These are phyloP conservation scores for Siderastrea siderea DNA, from an alignment of 92 coral and sea anemone species.

Conservation along the genomic window DNA sequence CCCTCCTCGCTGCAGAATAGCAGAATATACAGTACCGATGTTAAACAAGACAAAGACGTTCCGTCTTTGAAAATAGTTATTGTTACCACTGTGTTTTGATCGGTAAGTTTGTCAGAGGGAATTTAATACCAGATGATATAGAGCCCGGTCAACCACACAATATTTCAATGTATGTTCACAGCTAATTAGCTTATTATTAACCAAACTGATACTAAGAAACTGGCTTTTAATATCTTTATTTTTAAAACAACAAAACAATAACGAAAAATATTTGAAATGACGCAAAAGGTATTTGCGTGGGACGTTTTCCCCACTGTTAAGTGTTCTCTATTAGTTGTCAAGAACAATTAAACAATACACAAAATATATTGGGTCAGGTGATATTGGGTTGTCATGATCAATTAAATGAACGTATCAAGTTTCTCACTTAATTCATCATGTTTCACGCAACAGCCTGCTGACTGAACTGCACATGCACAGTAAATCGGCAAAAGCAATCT, in stretches of 20 bases:
- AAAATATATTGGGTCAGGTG: too few species aligned
- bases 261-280: neutral
- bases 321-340: neutral
- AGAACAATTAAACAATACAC: neutral
- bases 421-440: too few species aligned
- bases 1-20: neutral
- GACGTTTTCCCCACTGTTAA: too few species aligned
- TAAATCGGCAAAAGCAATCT: too few species aligned
- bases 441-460: too few species aligned
- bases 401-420: too few species aligned
- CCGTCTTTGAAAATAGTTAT: neutral
- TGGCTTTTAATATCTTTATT: neutral
- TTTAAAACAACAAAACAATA: neutral
- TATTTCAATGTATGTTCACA: neutral
- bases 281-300: neutral
- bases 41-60: too few species aligned
- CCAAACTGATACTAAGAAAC: neutral
- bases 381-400: too few species aligned
- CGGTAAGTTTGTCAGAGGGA: slow-evolving; percentile 23
- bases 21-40: neutral
- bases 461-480: too few species aligned
- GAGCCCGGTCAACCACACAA: neutral
- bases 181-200: neutral
- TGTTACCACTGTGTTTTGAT: neutral
- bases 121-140: slow-evolving; percentile 11